Evolutionary conservation across 2,888 invertebrate genomes (phyloP).

Genomic region (Zelleria hepariella): DNA sequence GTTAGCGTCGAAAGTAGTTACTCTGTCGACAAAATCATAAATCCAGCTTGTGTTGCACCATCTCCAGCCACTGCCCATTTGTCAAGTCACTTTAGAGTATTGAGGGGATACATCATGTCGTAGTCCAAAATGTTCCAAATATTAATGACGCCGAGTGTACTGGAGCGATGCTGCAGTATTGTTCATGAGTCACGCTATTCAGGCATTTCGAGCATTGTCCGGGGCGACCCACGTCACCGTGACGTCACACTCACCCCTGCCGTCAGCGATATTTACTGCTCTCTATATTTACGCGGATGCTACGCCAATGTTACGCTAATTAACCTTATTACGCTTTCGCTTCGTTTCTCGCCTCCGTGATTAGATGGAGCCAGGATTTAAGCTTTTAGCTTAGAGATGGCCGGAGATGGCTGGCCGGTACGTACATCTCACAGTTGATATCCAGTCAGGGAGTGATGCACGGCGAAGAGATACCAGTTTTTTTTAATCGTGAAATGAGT

Average conservation of each 20-base stretch:
- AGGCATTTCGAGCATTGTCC: neutral
- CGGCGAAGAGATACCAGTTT: too few species aligned
- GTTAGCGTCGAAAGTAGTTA: too few species aligned
- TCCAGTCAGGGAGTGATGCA: too few species aligned
- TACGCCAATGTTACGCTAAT: neutral
- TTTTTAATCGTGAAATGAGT: too few species aligned
- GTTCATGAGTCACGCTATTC: neutral
- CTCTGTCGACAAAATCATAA: too few species aligned
- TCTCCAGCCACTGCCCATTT: neutral
- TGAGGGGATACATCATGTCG: neutral
- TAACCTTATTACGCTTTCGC: neutral
- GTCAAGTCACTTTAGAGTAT: neutral
- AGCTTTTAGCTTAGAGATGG: neutral
- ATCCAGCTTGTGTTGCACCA: too few species aligned
- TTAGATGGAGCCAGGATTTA: too few species aligned
- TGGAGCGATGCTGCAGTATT: neutral
- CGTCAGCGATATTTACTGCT: neutral
- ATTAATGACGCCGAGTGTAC: neutral
- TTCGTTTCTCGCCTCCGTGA: neutral
- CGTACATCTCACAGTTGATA: too few species aligned
- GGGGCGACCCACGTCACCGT: neutral
- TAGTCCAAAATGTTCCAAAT: neutral
- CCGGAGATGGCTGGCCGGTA: too few species aligned
- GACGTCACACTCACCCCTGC: neutral
- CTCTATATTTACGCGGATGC: neutral